A percentile compares a stretch with the other conserved stretches of the same genome.
Evolutionary conservation across 2,113 vertebrate species (phyloP).

Genomic region (Ophiodon elongatus): DNA sequence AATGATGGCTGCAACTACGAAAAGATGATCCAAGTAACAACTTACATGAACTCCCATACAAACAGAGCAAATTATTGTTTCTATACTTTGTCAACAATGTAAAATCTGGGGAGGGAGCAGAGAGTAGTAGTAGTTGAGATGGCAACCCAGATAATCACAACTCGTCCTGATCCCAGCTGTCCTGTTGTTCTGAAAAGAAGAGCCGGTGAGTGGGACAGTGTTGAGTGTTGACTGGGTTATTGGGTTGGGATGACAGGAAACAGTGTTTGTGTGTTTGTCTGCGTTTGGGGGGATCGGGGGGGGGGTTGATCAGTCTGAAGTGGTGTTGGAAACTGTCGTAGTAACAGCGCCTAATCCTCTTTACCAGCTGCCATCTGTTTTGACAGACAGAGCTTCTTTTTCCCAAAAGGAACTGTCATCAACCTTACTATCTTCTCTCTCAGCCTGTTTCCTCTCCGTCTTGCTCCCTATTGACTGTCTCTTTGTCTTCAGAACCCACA

Average conservation of each 20-base stretch:
- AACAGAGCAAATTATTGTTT: background rate
- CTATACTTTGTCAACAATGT: background rate
- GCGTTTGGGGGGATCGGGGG: conserved; percentile 33
- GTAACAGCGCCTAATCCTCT: conserved; percentile 78
- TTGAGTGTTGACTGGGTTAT: background rate
- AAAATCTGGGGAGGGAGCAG: background rate
- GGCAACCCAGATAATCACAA: background rate
- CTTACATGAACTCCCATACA: background rate
- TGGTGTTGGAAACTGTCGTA: conserved; percentile 50
- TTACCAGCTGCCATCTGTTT: conserved; percentile 80
- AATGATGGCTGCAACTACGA: background rate
- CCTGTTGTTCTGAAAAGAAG: conserved; percentile 8
- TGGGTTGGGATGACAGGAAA: conserved; percentile 33
- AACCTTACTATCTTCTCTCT: conserved; percentile 12
- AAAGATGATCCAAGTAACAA: background rate
- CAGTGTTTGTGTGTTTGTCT: conserved; percentile 46
- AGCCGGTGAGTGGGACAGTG: conserved; percentile 13
- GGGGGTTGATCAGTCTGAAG: conserved; percentile 60
- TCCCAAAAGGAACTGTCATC: conserved; percentile 39
- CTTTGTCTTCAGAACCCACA: conserved; percentile 13
- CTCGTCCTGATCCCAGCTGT: conserved; percentile 5
- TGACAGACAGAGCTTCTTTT: conserved; percentile 61
- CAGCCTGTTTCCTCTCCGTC: conserved; percentile 45
- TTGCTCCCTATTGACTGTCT: background rate
- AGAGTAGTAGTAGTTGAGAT: background rate